Evolutionary conservation across 2,888 invertebrate species (phyloP), one percentile per base, ranked within the genome.

Genomic region (Drosophila trichaetosa): DNA sequence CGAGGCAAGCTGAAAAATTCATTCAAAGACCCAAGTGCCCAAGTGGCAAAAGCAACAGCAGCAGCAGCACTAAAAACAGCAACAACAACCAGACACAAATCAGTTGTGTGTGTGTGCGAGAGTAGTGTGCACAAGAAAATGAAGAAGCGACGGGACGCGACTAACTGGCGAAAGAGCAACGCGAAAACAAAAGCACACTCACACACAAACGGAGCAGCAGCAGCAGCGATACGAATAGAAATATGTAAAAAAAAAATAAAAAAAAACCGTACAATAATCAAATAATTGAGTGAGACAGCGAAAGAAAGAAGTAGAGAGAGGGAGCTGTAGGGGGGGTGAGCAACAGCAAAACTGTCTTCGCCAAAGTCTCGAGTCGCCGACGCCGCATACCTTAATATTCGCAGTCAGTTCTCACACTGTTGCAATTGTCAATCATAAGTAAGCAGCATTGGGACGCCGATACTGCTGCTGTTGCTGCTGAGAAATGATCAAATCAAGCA

Each of bases 1-100:
- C 85, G 85, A 88, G 82, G 85, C 84, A 76, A 84, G 82, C 80
- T 80, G 87, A 90, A 82, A 91, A 91, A 91, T 91, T 91, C 91
- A 91, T 91, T 91, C 91, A 91, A 91, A 91, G 91, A 87, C 84
- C 69, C 24, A 46, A 73, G 71, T 68, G 75, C 83, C 75, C 72
- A 76, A 77, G 76, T 78, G 76, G 75, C 80, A 76, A 73, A 70
- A 69, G 65, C 69, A 76, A 65, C 64, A 71, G 70, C 69, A 70
- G 59, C 53, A 58, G 60, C 36, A 65, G 31, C 53, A 70, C 42
- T 56, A 59, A 24, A 48, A 69, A 57, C 58, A 59, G 64, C 69
- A 81, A 82, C 69, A 78, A 67, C 65, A 81, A 72, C 65, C 70
- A 76, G 77, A 69, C 80, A 83, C 80, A 84, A 79, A 83, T 74